Percentiles rank a stretch among this genome's conserved stretches.
These are phyloP conservation scores for Hemistola chrysoprasaria DNA, from an alignment of 2,888 invertebrate species.

Conservation along the genomic window DNA sequence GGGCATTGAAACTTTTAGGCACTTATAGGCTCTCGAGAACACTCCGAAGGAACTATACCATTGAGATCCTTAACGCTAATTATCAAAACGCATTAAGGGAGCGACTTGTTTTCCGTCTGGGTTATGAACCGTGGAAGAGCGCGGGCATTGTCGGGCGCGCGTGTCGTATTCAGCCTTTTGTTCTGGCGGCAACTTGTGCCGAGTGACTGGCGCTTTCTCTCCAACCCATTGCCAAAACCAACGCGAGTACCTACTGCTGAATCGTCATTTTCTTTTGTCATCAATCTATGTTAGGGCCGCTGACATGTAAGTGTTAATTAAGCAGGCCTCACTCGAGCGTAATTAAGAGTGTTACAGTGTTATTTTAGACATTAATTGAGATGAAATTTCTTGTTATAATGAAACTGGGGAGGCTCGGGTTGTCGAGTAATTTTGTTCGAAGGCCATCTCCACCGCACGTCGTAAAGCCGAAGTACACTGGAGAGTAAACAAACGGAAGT, in stretches of 20 bases:
- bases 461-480: conserved; percentile 56
- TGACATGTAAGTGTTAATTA: conserved; percentile 83
- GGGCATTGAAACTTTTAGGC: conserved; percentile 11
- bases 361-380: conserved; percentile 82
- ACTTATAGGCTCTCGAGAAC: conserved; percentile 8
- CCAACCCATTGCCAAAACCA: conserved; percentile 54
- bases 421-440: conserved; percentile 63
- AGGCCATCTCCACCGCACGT: conserved; percentile 58
- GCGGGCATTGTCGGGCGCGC: conserved; percentile 52
- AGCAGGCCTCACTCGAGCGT: conserved; percentile 79
- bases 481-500: conserved; percentile 67
- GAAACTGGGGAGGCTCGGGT: conserved; percentile 52
- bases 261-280: conserved; percentile 81
- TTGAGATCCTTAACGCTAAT: conserved; percentile 51
- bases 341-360: conserved; percentile 81
- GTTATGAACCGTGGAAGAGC: conserved; percentile 56
- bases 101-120: conserved; percentile 61
- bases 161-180: conserved; percentile 55
- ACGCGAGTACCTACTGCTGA: conserved; percentile 61
- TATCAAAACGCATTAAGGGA: conserved; percentile 75
- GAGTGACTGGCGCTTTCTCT: conserved; percentile 73
- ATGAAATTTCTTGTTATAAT: conserved; percentile 79
- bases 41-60: conserved; percentile 14
- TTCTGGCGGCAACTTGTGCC: conserved; percentile 57
- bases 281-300: conserved; percentile 79